Evolutionary conservation across 2,888 invertebrate species (phyloP).

Genomic region (Latrodectus elegans): DNA sequence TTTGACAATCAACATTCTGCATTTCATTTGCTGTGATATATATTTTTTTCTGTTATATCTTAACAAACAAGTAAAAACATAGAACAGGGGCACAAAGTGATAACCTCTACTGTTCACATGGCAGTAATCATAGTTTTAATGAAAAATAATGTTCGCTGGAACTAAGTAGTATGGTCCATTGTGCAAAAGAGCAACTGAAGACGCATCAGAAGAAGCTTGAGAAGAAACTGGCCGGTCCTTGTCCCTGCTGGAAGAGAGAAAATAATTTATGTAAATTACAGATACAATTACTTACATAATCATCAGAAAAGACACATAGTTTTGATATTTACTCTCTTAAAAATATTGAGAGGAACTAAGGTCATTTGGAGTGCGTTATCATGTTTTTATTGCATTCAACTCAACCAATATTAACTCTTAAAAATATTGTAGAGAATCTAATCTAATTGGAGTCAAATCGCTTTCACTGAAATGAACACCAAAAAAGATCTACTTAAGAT

Average conservation of each 20-base stretch:
- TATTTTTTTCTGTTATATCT: conserved; percentile 44
- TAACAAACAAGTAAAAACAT: conserved; percentile 68
- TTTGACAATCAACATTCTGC: conserved; percentile 67
- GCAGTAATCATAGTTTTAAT: conserved; percentile 64
- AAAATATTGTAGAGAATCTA: too few species aligned
- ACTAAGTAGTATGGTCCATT: conserved; percentile 67
- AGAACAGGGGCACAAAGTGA: conserved; percentile 67
- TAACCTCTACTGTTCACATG: conserved; percentile 68
- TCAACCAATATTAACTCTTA: too few species aligned
- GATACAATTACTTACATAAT: too few species aligned
- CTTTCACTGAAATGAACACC: too few species aligned
- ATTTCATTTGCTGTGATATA: conserved; percentile 63
- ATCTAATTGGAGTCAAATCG: too few species aligned
- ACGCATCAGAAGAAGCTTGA: conserved; percentile 72
- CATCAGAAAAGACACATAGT: too few species aligned
- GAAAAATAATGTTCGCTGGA: conserved; percentile 69
- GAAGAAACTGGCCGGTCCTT: conserved; percentile 73
- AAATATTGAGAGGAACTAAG: too few species aligned
- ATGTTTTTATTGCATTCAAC: too few species aligned
- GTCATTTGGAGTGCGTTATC: too few species aligned
- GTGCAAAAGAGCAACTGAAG: conserved; percentile 65
- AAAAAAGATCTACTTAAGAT: too few species aligned
- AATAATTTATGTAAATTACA: neutral
- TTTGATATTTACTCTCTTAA: too few species aligned
- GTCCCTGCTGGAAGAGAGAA: conserved; percentile 54